These are phyloP conservation scores for Suncus etruscus DNA, from an alignment of 2,113 vertebrate species.

Conservation along the genomic window DNA sequence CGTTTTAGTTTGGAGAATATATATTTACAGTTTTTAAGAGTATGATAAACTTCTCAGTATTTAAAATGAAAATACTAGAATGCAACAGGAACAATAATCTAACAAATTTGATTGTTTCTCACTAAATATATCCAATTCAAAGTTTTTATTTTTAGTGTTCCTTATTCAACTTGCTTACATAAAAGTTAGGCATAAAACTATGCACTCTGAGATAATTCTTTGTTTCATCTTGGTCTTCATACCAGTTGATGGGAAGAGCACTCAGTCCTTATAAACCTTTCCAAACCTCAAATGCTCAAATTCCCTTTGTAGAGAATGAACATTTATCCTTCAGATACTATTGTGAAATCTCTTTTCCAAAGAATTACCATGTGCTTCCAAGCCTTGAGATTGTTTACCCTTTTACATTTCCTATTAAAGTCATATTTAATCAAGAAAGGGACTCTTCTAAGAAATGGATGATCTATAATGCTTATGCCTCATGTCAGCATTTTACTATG, in stretches of 20 bases:
- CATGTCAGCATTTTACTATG: too few relatives aligned
- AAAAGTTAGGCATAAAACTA: conserved; percentile 19
- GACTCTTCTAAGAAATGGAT: too few relatives aligned
- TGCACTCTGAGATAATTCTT: background rate
- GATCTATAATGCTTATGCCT: too few relatives aligned
- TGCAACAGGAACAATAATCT: too few relatives aligned
- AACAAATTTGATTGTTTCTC: too few relatives aligned
- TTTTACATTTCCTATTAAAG: background rate
- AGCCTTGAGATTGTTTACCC: background rate
- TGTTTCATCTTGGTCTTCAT: background rate
- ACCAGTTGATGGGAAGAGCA: background rate
- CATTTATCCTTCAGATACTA: conserved; percentile 22
- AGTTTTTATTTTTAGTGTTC: background rate
- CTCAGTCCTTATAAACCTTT: background rate
- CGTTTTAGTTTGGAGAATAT: conserved; percentile 54
- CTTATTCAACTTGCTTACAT: conserved; percentile 47
- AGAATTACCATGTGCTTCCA: background rate
- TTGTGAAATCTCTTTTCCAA: conserved; percentile 21
- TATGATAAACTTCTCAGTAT: conserved; percentile 30
- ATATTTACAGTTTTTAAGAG: conserved; percentile 8
- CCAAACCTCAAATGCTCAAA: background rate
- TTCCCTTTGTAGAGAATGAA: conserved; percentile 21
- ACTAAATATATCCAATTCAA: background rate
- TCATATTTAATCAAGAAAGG: background rate
- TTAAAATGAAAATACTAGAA: conserved; percentile 32